Conservation (phyloP, 1,140 invertebrate genomes). For the Oreohelix idahoensis region DNA sequence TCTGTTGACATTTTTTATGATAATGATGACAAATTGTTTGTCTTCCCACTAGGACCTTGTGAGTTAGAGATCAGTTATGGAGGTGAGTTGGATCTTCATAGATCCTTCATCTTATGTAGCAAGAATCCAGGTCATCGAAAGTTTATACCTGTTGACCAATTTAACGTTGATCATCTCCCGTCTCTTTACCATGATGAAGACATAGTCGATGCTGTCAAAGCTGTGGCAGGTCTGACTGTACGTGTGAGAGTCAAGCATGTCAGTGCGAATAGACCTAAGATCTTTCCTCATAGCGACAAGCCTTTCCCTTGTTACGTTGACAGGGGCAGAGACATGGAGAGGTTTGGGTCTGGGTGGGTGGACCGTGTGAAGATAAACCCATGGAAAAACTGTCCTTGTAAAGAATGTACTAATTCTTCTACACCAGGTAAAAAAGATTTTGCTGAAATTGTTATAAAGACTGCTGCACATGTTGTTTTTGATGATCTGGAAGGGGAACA, state of each 20-base stretch:
- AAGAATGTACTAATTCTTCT: background rate
- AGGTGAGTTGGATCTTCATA: background rate
- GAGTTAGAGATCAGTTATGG: background rate
- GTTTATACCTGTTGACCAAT: background rate
- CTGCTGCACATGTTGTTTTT: background rate
- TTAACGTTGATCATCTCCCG: background rate
- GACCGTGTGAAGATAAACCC: background rate
- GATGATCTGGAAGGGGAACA: background rate
- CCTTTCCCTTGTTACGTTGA: background rate
- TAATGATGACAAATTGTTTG: background rate
- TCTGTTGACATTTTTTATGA: too few relatives aligned
- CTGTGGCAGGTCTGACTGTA: background rate
- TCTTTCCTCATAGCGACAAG: background rate
- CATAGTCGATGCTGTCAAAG: background rate
- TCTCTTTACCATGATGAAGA: background rate
- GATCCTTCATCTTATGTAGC: background rate
- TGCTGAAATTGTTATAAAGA: background rate
- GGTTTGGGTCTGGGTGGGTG: background rate
- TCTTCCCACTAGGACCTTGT: background rate
- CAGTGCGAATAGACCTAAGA: background rate
- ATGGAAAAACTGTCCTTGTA: background rate
- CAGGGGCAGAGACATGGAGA: background rate
- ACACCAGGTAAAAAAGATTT: background rate
- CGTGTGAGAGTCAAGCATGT: background rate
- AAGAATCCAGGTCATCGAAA: slow-evolving; percentile 13